These are phyloP conservation scores for Astropecten irregularis DNA, from an alignment of 53 echinoderm and acorn worm genomes.

Conservation along the genomic window DNA sequence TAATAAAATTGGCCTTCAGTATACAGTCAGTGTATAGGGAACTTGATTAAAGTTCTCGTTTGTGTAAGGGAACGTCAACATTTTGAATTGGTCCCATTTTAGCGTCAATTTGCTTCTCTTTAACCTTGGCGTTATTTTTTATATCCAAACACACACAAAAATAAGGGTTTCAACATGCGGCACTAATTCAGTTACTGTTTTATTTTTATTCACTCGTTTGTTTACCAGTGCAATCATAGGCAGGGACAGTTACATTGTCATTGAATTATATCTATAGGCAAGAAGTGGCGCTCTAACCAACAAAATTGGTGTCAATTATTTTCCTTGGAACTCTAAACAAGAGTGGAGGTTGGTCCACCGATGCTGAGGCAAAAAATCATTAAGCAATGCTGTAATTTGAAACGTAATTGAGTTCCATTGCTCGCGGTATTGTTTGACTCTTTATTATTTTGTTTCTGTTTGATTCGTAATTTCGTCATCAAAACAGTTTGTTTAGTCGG, in stretches of 20 bases:
- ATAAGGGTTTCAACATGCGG: neutral
- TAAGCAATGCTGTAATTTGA: too few species aligned
- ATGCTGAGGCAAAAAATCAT: too few species aligned
- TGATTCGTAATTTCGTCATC: too few species aligned
- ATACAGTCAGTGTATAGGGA: neutral
- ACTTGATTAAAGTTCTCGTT: neutral
- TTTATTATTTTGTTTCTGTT: too few species aligned
- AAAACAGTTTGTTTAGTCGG: too few species aligned
- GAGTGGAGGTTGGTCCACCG: too few species aligned
- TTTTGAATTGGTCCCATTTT: neutral
- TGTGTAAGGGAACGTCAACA: neutral
- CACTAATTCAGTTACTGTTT: neutral
- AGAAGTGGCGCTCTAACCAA: neutral
- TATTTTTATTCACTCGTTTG: slow-evolving; percentile 1
- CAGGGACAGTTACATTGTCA: neutral
- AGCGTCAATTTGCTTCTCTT: neutral
- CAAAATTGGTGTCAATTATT: too few species aligned
- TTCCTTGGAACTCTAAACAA: too few species aligned
- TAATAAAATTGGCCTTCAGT: slow-evolving; percentile 1
- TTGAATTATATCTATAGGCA: neutral
- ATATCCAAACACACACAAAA: neutral
- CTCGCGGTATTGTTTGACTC: too few species aligned
- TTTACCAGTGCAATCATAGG: slow-evolving; percentile 5
- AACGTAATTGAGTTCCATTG: too few species aligned
- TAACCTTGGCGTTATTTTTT: neutral